Base-by-base conservation (phyloP, 2,888 invertebrate genomes). In the Tipula helvola region DNA sequence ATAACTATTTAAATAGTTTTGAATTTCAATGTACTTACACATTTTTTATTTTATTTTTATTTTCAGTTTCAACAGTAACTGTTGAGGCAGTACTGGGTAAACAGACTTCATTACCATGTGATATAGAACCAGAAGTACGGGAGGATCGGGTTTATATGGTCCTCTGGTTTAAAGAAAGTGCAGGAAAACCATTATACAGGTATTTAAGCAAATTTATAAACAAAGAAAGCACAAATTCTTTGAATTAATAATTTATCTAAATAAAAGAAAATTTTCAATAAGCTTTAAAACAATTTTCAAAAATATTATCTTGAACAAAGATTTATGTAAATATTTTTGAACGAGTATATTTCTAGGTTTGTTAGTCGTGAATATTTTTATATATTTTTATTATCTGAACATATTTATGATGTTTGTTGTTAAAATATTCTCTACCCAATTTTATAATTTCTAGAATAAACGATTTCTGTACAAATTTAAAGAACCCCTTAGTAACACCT, bases 81-180 rank as follows among this genome's bases (percentile, higher is more conserved):
- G 96, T 97, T 88, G 96, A 96, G 90, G 97, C 97, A 12, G 97
- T 97, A 83, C 92, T 97, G 88, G 96, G 97, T 7, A 94, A 95
- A 86, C 96, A 96, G 88, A 97, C 97, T 87, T 95, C 96, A 86
- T 92, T 97, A 89, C 97, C 97, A 52, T 97, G 97, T 93, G 96
- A 97, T 93, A 96, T 97, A 91, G 96, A 96, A 89, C 96, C 97
- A 87, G 94, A 95, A 90, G 94, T 95, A 87, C 94, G 95, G 89
- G 96, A 96, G 89, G 97, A 97, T 91, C 94, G 96, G 88, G 96
- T 97, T 88, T 97, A 97, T 92, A 97, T 97, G 96, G 97, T 97
- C 89, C 93, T 97, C 87, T 97, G 97, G 97, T 97, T 97, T 92
- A 93, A 96, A 88, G 97, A 97, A 90, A 95, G 95, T 89, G 95